Evolutionary conservation across 1,140 invertebrate genomes (phyloP).

Genomic region (Rhopalosiphum padi): DNA sequence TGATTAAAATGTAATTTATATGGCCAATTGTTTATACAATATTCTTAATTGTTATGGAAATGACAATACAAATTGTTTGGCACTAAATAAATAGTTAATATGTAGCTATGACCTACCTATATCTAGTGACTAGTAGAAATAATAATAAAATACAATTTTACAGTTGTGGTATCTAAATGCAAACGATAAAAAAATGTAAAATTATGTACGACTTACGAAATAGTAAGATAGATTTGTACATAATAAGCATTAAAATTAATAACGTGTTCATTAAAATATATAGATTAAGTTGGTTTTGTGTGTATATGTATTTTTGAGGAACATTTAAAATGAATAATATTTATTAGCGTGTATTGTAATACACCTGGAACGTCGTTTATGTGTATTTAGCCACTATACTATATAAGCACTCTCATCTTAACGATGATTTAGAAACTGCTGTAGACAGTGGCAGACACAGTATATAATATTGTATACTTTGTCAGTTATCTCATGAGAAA

Average conservation of each 20-base stretch:
- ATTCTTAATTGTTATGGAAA: no score
- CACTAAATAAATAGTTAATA: neutral
- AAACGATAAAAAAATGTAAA: neutral
- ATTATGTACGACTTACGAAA: neutral
- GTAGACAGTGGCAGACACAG: neutral
- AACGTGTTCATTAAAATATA: neutral
- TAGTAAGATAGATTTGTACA: neutral
- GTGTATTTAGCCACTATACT: neutral
- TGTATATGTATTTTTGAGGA: neutral
- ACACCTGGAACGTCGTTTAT: neutral
- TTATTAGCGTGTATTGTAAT: neutral
- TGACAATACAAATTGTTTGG: neutral
- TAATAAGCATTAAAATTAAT: neutral
- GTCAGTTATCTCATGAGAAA: neutral
- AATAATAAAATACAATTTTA: neutral
- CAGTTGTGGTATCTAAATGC: neutral
- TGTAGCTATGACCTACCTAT: neutral
- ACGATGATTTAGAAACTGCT: neutral
- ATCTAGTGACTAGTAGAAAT: neutral
- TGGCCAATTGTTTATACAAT: neutral
- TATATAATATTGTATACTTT: neutral
- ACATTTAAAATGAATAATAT: neutral
- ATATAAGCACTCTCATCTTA: no score
- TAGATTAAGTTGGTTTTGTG: neutral
- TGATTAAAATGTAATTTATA: neutral